Conservation (phyloP, 2,888 invertebrate species). For the Agrilus cyanescens region DNA sequence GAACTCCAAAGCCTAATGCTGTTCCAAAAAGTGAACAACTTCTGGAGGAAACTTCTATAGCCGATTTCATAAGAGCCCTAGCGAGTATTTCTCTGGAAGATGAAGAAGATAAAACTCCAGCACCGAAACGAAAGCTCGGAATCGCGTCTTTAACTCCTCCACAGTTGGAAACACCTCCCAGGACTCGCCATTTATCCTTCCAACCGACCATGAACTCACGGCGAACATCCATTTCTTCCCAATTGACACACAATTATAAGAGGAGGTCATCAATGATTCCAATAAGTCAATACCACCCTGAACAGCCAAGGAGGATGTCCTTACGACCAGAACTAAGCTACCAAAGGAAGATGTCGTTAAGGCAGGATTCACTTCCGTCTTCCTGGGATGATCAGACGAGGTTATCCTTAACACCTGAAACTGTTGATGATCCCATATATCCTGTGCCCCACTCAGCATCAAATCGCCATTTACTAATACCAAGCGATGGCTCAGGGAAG, state of each 20-base stretch:
- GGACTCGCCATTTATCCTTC: constrained; percentile 29
- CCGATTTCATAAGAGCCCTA: constrained; percentile 67
- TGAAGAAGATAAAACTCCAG: constrained; percentile 17
- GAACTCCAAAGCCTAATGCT: too few relatives aligned
- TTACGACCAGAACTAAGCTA: constrained; percentile 17
- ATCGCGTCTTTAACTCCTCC: constrained; percentile 41
- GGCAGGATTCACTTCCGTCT: too few relatives aligned
- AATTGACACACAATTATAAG: not conserved
- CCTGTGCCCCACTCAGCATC: too few relatives aligned
- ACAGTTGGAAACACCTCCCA: constrained; percentile 32
- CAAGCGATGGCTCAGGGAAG: too few relatives aligned
- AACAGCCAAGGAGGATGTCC: constrained; percentile 27
- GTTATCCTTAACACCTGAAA: too few relatives aligned
- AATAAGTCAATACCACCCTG: constrained; percentile 2
- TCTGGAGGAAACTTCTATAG: constrained; percentile 71
- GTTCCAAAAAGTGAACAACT: constrained; percentile 41
- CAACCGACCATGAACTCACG: constrained; percentile 17
- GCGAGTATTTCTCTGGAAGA: constrained; percentile 45
- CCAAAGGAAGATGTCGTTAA: constrained; percentile 26
- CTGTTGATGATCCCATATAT: too few relatives aligned
- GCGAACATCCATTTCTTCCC: not conserved
- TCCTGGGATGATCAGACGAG: too few relatives aligned
- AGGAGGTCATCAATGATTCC: constrained; percentile 17
- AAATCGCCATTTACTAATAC: too few relatives aligned
- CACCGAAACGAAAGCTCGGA: constrained; percentile 41